Conservation (phyloP, 2,113 vertebrate genomes). For the Oreochromis tanganicae region DNA sequence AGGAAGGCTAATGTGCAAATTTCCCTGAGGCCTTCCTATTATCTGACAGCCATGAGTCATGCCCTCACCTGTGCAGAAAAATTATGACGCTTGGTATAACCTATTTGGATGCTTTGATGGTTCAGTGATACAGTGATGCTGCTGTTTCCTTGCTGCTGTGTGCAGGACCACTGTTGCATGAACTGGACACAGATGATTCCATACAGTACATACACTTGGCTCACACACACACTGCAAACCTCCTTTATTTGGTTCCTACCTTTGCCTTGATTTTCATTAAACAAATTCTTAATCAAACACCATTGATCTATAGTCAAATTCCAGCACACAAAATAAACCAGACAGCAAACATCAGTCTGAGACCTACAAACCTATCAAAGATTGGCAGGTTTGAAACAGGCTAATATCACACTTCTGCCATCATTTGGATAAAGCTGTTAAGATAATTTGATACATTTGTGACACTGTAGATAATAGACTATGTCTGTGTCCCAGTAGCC, state of each 20-base stretch:
- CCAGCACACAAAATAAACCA: neutral
- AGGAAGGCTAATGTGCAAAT: neutral
- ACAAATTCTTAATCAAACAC: constrained; percentile 34
- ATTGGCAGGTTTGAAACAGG: neutral
- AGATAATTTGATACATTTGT: neutral
- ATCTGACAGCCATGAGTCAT: neutral
- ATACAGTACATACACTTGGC: neutral
- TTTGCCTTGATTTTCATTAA: constrained; percentile 50
- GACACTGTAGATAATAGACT: neutral
- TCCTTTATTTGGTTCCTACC: constrained; percentile 20
- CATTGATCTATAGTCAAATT: constrained; percentile 43
- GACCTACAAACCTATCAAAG: neutral
- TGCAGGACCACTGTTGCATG: neutral
- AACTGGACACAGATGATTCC: neutral
- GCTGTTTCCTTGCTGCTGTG: neutral
- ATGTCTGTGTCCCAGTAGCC: neutral
- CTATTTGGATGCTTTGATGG: constrained; percentile 31
- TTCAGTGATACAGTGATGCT: neutral
- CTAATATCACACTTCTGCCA: neutral
- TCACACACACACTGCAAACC: neutral
- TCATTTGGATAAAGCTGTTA: neutral
- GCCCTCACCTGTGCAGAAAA: neutral
- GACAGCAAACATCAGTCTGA: neutral
- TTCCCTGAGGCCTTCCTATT: neutral
- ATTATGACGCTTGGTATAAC: neutral